phyloP scores from a whole-genome alignment of 2,113 vertebrate species.

The Heloderma charlesbogerti region DNA sequence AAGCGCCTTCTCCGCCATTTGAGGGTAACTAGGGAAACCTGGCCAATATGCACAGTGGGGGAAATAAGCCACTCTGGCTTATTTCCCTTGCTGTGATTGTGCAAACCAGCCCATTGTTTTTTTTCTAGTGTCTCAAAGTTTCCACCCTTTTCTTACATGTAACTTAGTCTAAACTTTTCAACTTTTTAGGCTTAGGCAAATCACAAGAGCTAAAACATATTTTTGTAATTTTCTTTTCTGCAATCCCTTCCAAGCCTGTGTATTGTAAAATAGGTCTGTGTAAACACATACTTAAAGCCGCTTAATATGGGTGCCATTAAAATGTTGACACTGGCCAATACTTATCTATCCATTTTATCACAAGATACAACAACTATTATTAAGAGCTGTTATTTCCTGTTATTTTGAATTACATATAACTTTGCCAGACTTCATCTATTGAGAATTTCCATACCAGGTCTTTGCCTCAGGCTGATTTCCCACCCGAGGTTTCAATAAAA shows the following conservation, averaged over 20 bases:
- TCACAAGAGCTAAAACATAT: not conserved
- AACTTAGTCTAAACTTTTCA: slow-evolving; percentile 26
- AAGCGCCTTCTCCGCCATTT: too few relatives aligned
- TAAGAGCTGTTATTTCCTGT: slow-evolving; percentile 30
- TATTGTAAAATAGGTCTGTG: slow-evolving; percentile 40
- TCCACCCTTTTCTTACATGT: slow-evolving; percentile 32
- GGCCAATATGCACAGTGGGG: too few relatives aligned
- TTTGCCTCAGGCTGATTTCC: slow-evolving; percentile 19
- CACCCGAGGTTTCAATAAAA: slow-evolving; percentile 15
- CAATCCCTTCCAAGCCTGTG: slow-evolving; percentile 24
- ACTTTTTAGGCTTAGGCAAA: slow-evolving; percentile 11
- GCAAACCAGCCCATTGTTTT: not conserved
- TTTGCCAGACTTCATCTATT: slow-evolving; percentile 17
- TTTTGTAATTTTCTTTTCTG: slow-evolving; percentile 13
- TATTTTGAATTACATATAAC: slow-evolving; percentile 28
- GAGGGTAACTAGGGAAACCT: too few relatives aligned
- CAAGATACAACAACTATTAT: slow-evolving; percentile 31
- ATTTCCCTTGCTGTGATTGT: too few relatives aligned
- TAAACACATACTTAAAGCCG: slow-evolving; percentile 40
- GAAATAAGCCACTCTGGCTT: too few relatives aligned
- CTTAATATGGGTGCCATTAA: slow-evolving; percentile 23
- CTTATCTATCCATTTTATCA: slow-evolving; percentile 24
- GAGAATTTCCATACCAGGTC: slow-evolving; percentile 34
- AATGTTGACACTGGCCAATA: slow-evolving; percentile 17
- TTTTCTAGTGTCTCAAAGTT: slow-evolving; percentile 29